Percentiles rank a stretch among this genome's conserved stretches.
Evolutionary conservation across 2,797 vertebrate species (phyloP).

Genomic region (Lateolabrax maculatus): DNA sequence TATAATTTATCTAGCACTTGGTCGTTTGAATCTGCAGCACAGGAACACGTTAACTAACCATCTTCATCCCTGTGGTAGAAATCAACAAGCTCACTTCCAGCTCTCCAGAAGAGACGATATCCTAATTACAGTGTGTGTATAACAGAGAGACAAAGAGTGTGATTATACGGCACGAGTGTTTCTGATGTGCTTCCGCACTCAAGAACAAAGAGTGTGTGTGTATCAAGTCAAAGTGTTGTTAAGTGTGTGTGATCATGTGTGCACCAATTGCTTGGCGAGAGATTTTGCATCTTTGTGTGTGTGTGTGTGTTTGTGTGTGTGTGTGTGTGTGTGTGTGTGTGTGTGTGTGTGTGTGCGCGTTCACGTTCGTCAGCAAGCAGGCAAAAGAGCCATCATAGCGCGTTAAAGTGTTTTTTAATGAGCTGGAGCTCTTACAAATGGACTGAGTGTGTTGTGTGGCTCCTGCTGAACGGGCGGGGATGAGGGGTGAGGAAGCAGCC

Average conservation of each 20-base stretch:
- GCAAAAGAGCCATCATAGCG: constrained; percentile 53
- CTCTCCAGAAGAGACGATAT: constrained; percentile 18
- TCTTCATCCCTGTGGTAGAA: constrained; percentile 19
- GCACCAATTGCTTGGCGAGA: constrained; percentile 16
- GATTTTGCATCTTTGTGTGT: background rate
- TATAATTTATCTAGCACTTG: background rate
- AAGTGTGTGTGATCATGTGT: constrained; percentile 40
- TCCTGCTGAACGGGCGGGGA: constrained; percentile 47
- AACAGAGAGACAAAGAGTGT: constrained; percentile 21
- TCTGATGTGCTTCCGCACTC: constrained; percentile 19
- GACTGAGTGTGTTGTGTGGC: constrained; percentile 46
- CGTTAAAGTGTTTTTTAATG: constrained; percentile 71
- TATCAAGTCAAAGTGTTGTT: constrained; percentile 17
- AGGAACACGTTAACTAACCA: background rate
- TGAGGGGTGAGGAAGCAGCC: constrained; percentile 51
- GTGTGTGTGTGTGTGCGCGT: too few species aligned
- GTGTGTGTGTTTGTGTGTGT: constrained; percentile 8
- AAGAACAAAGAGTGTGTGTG: constrained; percentile 6
- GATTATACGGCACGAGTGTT: constrained; percentile 30
- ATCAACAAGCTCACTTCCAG: constrained; percentile 16
- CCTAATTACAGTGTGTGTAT: constrained; percentile 42
- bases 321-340: constrained; percentile 32
- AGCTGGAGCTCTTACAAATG: constrained; percentile 65
- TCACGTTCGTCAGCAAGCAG: constrained; percentile 20
- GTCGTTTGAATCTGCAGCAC: background rate